These are phyloP conservation scores for Epinotia demarniana DNA, from an alignment of 2,888 invertebrate species.

Conservation along the genomic window DNA sequence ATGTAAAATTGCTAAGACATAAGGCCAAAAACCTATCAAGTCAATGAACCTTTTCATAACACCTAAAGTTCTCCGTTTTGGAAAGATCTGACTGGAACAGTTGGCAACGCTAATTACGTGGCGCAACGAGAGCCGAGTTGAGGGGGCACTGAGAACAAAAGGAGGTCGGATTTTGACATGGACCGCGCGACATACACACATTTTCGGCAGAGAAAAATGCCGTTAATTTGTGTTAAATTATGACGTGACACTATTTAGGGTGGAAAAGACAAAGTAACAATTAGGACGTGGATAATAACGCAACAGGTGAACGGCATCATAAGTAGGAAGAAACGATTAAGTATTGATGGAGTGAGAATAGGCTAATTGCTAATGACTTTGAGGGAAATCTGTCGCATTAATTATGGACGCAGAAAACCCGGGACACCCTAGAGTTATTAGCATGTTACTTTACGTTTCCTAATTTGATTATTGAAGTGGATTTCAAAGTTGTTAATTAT, in stretches of 20 bases:
- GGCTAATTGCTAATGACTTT: conserved; percentile 12
- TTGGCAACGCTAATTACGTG: conserved; percentile 37
- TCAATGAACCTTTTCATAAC: conserved; percentile 35
- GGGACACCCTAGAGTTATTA: not conserved
- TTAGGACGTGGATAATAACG: conserved; percentile 2
- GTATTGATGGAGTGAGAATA: not conserved
- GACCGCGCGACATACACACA: conserved; percentile 33
- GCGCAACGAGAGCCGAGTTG: conserved; percentile 28
- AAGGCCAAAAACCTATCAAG: conserved; percentile 18
- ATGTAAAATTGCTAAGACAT: conserved; percentile 2
- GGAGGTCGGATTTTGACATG: conserved; percentile 50
- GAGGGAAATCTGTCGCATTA: conserved; percentile 3
- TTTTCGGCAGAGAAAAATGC: conserved; percentile 23
- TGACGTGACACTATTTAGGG: not conserved
- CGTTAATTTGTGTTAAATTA: conserved; percentile 22
- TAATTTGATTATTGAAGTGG: conserved; percentile 6
- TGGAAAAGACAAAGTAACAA: not conserved
- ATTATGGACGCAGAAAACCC: conserved; percentile 1
- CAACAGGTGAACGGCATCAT: conserved; percentile 1
- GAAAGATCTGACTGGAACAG: conserved; percentile 26
- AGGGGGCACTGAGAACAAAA: conserved; percentile 51
- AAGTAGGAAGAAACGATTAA: conserved; percentile 25
- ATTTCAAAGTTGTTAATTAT: conserved; percentile 1
- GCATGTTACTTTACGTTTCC: not conserved
- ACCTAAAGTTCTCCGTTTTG: conserved; percentile 7